Evolutionary conservation across 2,888 invertebrate genomes (phyloP), one percentile per base, ranked within the genome.

Genomic region (Andrena haemorrhoa): DNA sequence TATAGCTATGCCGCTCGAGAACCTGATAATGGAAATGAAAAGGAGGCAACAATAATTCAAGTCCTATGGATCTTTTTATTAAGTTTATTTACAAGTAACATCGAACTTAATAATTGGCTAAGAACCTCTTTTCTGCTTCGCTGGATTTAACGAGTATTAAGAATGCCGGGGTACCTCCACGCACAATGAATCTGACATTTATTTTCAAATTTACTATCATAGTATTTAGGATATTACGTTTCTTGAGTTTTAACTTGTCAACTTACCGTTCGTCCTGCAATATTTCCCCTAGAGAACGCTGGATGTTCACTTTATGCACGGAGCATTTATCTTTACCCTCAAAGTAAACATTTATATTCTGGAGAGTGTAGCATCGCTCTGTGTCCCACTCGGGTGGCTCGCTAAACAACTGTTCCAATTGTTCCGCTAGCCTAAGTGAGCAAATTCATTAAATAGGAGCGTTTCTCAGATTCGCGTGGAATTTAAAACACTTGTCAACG

Each of bases 311-410:
- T 82, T 95, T 94, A 89, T 96, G 95, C 0, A 97, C 94, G 90
- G 94, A 94, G 60, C 95, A 95, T 82, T 95, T 95, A 84, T 96
- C 95, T 72, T 94, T 94, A 71, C 96, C 96, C 94, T 97, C 97
- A 91, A 96, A 98, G 91, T 97, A 98, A 1, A 98, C 94, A 92
- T 95, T 95, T 1, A 98, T 91, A 74, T 94, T 95, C 0, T 95
- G 94, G 7, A 94, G 90, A 65, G 92, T 95, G 91, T 98, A 98
- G 86, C 95, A 95, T 33, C 94, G 94, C 0, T 96, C 94, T 53
- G 93, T 93, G 91, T 98, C 98, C 97, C 97, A 98, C 0, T 95
- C 95, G 3, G 97, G 95, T 41, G 95, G 95, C n/a, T 96, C 95
- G 0, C 95, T 95, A 90, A 98, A 97, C 60, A 98, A 93, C 87